Conservation (phyloP, 2,888 invertebrate genomes). For the Epirrita christyi region DNA sequence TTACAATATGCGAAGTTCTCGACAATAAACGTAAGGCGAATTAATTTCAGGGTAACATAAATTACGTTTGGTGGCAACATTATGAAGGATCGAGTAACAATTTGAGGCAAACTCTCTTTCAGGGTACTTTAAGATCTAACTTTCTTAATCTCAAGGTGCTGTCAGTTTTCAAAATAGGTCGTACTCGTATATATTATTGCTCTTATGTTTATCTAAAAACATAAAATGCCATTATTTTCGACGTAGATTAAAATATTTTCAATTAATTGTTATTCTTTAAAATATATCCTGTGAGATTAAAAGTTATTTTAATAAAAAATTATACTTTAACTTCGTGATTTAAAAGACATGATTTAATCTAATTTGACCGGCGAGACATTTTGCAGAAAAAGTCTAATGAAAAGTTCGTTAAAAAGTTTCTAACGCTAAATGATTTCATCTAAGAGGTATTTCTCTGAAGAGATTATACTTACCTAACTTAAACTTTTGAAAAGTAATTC, state of each 20-base stretch:
- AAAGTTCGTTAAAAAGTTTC: slow-evolving; percentile 15
- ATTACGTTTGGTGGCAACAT: too few relatives aligned
- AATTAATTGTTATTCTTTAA: too few relatives aligned
- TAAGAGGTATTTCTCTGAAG: background rate
- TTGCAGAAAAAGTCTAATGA: slow-evolving; percentile 1
- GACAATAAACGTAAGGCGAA: background rate
- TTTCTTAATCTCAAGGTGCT: too few relatives aligned
- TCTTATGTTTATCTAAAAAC: too few relatives aligned
- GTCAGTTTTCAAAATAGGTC: too few relatives aligned
- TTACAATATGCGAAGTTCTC: slow-evolving; percentile 13
- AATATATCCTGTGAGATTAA: background rate
- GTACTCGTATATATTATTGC: too few relatives aligned
- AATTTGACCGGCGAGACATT: background rate
- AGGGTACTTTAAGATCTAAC: too few relatives aligned
- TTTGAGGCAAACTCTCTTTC: too few relatives aligned
- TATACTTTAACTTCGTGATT: background rate
- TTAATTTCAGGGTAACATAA: slow-evolving; percentile 11
- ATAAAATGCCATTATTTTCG: too few relatives aligned
- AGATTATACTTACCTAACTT: background rate
- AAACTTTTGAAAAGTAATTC: background rate
- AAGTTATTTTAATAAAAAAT: background rate
- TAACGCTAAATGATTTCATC: background rate
- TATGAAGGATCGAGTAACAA: too few relatives aligned
- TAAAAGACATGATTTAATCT: background rate
- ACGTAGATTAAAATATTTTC: too few relatives aligned